phyloP scores from a whole-genome alignment of 2,113 vertebrate genomes.

The Otis tarda region DNA sequence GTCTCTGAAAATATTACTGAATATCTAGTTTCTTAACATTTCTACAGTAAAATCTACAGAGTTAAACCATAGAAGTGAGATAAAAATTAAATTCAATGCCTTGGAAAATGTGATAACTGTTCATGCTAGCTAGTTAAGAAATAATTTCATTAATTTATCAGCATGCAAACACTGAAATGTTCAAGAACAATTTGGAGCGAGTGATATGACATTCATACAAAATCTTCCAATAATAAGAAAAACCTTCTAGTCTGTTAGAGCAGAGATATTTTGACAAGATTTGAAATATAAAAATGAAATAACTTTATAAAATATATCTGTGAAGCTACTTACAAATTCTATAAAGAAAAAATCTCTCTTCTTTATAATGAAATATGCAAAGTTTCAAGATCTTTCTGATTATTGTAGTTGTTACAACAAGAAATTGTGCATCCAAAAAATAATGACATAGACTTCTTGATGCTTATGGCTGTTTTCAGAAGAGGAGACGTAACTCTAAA shows the following conservation, averaged over 20 bases:
- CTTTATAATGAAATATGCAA: neutral
- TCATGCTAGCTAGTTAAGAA: neutral
- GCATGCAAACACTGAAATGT: rapidly evolving
- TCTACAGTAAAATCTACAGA: neutral
- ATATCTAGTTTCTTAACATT: neutral
- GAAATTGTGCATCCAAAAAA: neutral
- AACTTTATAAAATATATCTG: neutral
- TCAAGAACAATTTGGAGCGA: neutral
- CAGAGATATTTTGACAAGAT: neutral
- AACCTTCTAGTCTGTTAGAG: neutral
- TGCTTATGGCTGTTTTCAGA: neutral
- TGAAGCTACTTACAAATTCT: neutral
- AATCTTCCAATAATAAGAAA: neutral
- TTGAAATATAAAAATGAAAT: neutral
- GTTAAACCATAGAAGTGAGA: neutral
- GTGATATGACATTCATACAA: neutral
- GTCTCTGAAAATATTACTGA: neutral
- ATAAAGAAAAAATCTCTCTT: neutral
- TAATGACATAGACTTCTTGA: neutral
- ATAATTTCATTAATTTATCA: neutral
- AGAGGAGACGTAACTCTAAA: neutral
- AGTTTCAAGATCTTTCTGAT: neutral
- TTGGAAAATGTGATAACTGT: neutral
- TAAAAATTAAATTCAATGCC: neutral
- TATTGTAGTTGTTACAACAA: neutral